Conservation (phyloP, 2,113 vertebrate species). For the Pteropus alecto region DNA sequence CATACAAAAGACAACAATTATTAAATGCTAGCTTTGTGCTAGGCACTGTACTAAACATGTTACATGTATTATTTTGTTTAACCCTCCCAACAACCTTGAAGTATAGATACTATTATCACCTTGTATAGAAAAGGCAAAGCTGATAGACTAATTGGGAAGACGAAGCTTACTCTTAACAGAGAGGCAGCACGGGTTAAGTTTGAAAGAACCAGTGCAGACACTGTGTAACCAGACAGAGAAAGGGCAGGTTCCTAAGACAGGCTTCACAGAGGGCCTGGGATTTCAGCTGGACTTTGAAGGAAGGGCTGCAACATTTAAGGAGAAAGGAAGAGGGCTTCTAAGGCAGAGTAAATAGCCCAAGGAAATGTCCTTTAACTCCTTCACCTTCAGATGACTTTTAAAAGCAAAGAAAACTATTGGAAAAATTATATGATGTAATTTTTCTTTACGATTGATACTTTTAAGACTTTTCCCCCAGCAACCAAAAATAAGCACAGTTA, state of each 20-base stretch:
- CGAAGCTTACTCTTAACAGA: background rate
- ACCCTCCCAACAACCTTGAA: background rate
- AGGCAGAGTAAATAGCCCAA: background rate
- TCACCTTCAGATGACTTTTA: background rate
- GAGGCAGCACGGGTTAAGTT: background rate
- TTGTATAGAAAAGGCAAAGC: background rate
- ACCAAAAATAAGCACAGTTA: background rate
- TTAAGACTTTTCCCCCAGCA: slow-evolving; percentile 5
- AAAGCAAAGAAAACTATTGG: background rate
- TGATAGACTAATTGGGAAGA: background rate
- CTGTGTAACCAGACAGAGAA: background rate
- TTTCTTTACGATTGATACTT: background rate
- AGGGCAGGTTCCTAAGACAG: background rate
- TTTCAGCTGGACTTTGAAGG: background rate
- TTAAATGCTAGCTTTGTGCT: background rate
- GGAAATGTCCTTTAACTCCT: background rate
- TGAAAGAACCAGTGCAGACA: background rate
- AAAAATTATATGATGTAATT: background rate
- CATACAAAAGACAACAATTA: background rate
- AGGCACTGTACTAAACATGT: background rate
- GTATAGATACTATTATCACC: no score
- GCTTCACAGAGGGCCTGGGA: background rate
- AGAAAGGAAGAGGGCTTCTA: no score
- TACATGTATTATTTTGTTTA: background rate
- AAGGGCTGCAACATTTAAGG: background rate